Evolutionary conservation across 2,113 vertebrate species (phyloP), one percentile per base, ranked within the genome.

Genomic region (Epinephelus cyanopodus): DNA sequence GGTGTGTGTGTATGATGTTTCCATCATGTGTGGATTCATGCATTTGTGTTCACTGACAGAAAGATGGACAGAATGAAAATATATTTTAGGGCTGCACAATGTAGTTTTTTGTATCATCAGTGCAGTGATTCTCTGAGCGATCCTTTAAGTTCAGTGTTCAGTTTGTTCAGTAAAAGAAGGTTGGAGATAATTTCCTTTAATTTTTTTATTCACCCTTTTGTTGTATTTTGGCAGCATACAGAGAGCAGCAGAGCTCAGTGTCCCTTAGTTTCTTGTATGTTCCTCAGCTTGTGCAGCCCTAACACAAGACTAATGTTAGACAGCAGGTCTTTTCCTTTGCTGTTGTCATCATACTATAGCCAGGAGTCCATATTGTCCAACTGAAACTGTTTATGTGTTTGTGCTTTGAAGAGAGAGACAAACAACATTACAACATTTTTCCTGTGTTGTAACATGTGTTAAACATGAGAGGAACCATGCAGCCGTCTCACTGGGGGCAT

Each of bases 1-100:
- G 95, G 95, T 96, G 90, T 93, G 95, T 95, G 90, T 90, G 91
- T 89, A 67, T 76, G 4, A 12, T 18, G 25, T 48, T 29, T 21
- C 25, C 53, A 25, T 66, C 18, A n/a, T 27, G 9, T 79, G 60
- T 29, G 37, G 13, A n/a, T 63, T 17, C 2, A 6, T 50, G 8
- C 9, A 11, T 50, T 25, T 64, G 63, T 13, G 23, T 56, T 1
- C 0, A 25, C 2, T 23, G 17, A 47, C 57, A 29, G 23, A 39
- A 8, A 63, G 1, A 2, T 2, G 18, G 42, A 45, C 42, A 45
- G 42, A 45, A 45, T 12, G 42, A 45, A 56, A 21, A 14, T 5
- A 79, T 19, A 18, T 13, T 29, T 65, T 15, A 45, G 42, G 11
- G 42, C 42, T 45, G 42, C 42, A 11, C 42, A 45, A 45, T 45